phyloP scores from a whole-genome alignment of 2,888 invertebrate species.

The Drosophila differens region DNA sequence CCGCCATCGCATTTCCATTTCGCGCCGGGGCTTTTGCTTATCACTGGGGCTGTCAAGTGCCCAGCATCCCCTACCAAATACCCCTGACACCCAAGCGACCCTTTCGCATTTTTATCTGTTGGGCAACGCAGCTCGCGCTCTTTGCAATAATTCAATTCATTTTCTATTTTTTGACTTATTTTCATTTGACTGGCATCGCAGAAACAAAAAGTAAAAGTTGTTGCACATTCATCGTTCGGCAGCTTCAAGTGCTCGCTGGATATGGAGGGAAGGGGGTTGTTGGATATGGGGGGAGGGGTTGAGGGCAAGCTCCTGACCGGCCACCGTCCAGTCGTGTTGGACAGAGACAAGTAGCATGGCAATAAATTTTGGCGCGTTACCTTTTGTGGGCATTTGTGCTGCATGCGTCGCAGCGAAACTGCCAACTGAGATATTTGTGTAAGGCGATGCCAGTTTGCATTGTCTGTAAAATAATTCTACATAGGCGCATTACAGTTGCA shows the following conservation, averaged over 20 bases:
- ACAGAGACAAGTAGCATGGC: slow-evolving; percentile 39
- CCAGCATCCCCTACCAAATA: slow-evolving; percentile 45
- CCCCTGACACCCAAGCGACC: background rate
- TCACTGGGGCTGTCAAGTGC: slow-evolving; percentile 77
- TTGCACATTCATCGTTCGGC: slow-evolving; percentile 59
- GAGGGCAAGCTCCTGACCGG: slow-evolving; percentile 10
- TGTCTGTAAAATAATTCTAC: slow-evolving; percentile 14
- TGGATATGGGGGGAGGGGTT: background rate
- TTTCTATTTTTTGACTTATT: slow-evolving; percentile 81
- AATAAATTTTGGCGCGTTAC: slow-evolving; percentile 62
- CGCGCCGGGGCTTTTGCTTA: slow-evolving; percentile 75
- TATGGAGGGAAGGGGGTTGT: background rate
- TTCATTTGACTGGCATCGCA: slow-evolving; percentile 65
- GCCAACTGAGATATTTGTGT: slow-evolving; percentile 25
- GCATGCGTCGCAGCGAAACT: slow-evolving; percentile 48
- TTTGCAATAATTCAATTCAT: slow-evolving; percentile 84
- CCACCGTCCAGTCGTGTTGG: background rate
- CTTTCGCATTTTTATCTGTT: slow-evolving; percentile 6
- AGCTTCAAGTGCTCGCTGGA: slow-evolving; percentile 46
- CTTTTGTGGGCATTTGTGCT: slow-evolving; percentile 53
- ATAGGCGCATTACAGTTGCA: background rate
- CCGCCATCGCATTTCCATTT: slow-evolving; percentile 68
- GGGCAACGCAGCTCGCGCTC: slow-evolving; percentile 58
- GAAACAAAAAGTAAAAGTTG: slow-evolving; percentile 64
- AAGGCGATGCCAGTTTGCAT: slow-evolving; percentile 11